These are phyloP conservation scores for Charina bottae DNA, from an alignment of 2,113 vertebrate genomes.

Conservation along the genomic window DNA sequence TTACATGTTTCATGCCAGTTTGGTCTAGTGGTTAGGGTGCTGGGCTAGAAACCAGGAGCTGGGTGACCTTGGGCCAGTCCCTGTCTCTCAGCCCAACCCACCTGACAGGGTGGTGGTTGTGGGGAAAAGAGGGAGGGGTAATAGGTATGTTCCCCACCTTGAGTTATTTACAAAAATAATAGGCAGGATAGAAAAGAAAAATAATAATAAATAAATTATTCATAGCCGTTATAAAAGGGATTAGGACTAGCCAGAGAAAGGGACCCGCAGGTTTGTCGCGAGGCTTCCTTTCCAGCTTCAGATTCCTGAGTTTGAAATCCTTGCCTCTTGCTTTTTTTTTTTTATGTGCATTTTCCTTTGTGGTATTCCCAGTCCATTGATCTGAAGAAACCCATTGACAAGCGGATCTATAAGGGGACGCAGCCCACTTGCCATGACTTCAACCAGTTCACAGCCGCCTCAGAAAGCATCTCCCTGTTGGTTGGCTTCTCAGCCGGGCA, in stretches of 20 bases:
- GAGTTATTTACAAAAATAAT: too few species aligned
- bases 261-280: accelerated
- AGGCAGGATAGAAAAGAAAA: too few species aligned
- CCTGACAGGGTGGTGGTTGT: too few species aligned
- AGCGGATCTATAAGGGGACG: slow-evolving; percentile 91
- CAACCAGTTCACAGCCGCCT: slow-evolving; percentile 89
- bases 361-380: slow-evolving; percentile 80
- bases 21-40: too few species aligned
- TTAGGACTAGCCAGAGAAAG: neutral
- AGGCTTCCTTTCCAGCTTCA: neutral
- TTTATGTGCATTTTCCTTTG: neutral
- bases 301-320: neutral
- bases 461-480: slow-evolving; percentile 85
- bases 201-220: too few species aligned
- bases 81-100: too few species aligned
- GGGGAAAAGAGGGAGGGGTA: too few species aligned
- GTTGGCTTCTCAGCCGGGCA: slow-evolving; percentile 92
- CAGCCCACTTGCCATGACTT: slow-evolving; percentile 94
- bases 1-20: too few species aligned
- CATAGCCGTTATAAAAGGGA: neutral
- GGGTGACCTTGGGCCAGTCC: too few species aligned
- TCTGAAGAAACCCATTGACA: slow-evolving; percentile 92
- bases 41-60: too few species aligned
- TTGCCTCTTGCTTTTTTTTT: neutral
- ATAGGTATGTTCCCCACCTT: too few species aligned